Base-by-base conservation (phyloP, 2,888 invertebrate species). In the Masnerella sp. region DNA sequence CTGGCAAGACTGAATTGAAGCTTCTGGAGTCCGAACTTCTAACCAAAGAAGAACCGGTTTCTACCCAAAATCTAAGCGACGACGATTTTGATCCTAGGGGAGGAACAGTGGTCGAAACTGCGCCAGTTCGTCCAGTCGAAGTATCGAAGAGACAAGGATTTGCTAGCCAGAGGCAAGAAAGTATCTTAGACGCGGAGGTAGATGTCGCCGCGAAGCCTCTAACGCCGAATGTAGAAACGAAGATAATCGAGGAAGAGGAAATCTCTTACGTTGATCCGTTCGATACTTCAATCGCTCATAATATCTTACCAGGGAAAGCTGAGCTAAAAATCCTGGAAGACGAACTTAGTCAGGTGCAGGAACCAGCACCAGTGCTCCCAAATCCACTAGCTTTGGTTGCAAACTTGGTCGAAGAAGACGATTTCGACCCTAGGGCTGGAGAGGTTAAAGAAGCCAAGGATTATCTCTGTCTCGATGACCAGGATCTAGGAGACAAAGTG, bases 261-360 rank as follows among this genome's bases (percentile, higher is more conserved):
- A 89, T 88, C 17, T 84, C 85, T 2, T 89, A 92, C 78, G 86
- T 88, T 5, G 96, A 96, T 88, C 96, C 96, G 0, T 96, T 96
- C 84, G 96, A 96, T 83, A 96, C 96, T 0, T 94, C 96, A 0
- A 94, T 94, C 79, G 95, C 95, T 0, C 90, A 89, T 64, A 93
- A 94, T 82, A 91, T 95, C 58, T 89, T 91, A 51, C 95, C 95
- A 0, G 94, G 95, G 2, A 93, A 91, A 87, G 93, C 94, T 1
- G 95, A 95, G 85, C 88, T 95, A 7, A 94, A 93, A 84, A 87
- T 95, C 32, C 83, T 95, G 14, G 94, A 95, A 78, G 93, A 90
- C 84, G 95, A 95, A 83, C 89, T 95, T 65, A 92, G 93, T 15
- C 83, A 88, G 78, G 89, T 91, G 67, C 88, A 89, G 51, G 88